A percentile compares a stretch with the other conserved stretches of the same genome.
These are phyloP conservation scores for Elegia similella DNA, from an alignment of 2,888 invertebrate species.

Conservation along the genomic window DNA sequence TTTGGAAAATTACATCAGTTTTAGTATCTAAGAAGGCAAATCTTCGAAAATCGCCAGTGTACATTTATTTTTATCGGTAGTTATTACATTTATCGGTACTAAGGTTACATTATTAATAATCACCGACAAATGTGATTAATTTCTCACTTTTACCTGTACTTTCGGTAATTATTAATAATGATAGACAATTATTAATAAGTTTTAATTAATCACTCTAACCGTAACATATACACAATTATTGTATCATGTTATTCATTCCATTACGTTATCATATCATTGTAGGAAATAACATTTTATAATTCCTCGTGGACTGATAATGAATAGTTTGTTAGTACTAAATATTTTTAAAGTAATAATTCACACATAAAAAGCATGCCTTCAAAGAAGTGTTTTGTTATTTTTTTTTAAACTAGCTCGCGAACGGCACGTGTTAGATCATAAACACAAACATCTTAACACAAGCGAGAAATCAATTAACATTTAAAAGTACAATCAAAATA, in stretches of 20 bases:
- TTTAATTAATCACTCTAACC: too few relatives aligned
- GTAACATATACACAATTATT: conserved; percentile 1
- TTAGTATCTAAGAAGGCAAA: too few relatives aligned
- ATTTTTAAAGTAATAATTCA: too few relatives aligned
- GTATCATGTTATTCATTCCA: conserved; percentile 1
- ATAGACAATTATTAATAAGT: too few relatives aligned
- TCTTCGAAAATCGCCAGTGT: too few relatives aligned
- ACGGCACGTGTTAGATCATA: conserved; percentile 9
- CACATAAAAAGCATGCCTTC: conserved; percentile 3
- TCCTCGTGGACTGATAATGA: background rate
- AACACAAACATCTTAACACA: conserved; percentile 1
- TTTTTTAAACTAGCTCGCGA: background rate
- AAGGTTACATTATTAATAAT: too few relatives aligned
- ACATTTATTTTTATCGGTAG: too few relatives aligned
- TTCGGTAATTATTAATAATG: too few relatives aligned
- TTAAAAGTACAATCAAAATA: conserved; percentile 4
- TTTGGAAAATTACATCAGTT: too few relatives aligned
- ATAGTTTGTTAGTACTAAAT: background rate
- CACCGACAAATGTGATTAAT: too few relatives aligned
- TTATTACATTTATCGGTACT: too few relatives aligned
- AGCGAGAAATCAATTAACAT: background rate
- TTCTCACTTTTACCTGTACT: too few relatives aligned
- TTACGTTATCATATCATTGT: conserved; percentile 2
- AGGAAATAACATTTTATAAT: conserved; percentile 2
- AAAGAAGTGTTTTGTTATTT: background rate